Evolutionary conservation across 2,113 vertebrate genomes (phyloP).

Genomic region (Desmodus rotundus): DNA sequence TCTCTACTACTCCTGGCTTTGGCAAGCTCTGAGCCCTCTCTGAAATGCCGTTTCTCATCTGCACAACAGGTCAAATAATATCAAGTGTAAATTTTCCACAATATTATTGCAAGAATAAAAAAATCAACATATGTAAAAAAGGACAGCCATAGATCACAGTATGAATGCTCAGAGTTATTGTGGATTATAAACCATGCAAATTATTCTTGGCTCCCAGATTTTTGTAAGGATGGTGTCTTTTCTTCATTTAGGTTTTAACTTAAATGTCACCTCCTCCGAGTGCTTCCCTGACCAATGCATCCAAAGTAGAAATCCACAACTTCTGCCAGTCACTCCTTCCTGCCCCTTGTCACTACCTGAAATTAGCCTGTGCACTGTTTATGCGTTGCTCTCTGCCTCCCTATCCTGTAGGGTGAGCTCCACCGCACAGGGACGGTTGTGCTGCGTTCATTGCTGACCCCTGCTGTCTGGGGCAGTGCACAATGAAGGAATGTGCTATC

Average conservation of each 20-base stretch:
- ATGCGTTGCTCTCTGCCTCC: neutral
- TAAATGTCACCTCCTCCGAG: neutral
- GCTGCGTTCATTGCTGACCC: neutral
- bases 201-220: neutral
- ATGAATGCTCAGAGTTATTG: neutral
- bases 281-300: neutral
- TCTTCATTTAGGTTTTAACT: neutral
- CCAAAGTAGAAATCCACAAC: neutral
- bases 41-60: neutral
- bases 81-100: neutral
- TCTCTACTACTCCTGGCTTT: neutral
- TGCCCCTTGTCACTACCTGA: neutral
- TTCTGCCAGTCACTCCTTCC: too few species aligned
- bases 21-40: neutral
- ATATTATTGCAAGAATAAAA: neutral
- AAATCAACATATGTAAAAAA: neutral
- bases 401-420: neutral
- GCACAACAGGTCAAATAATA: neutral
- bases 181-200: neutral
- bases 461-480: neutral
- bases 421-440: neutral
- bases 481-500: neutral
- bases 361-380: too few species aligned
- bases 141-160: neutral
- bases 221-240: neutral